phyloP scores from a whole-genome alignment of 2,797 vertebrate genomes.

The Phrynocephalus guinanensis region DNA sequence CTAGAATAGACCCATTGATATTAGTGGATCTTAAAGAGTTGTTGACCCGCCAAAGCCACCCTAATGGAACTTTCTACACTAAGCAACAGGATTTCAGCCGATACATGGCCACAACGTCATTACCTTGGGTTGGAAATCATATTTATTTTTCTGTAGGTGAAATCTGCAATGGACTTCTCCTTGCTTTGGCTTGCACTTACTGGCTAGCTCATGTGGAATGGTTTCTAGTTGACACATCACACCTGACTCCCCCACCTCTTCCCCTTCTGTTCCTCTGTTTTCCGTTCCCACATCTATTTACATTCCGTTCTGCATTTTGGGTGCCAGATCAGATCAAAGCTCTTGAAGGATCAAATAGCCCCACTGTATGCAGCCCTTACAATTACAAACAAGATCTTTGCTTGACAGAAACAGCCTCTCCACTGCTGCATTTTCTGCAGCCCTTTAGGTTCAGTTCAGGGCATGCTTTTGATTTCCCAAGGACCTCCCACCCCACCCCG shows the following conservation, averaged over 20 bases:
- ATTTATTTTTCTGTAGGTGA: neutral
- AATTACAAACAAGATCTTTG: constrained; percentile 68
- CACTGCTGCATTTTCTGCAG: constrained; percentile 57
- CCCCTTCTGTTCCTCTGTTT: neutral
- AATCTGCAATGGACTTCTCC: neutral
- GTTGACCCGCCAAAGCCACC: no score
- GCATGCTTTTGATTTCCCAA: constrained; percentile 65
- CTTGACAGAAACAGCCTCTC: constrained; percentile 59
- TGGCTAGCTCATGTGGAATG: neutral
- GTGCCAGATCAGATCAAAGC: constrained; percentile 67
- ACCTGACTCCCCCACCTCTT: constrained; percentile 1
- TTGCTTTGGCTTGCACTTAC: neutral
- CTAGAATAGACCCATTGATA: no score
- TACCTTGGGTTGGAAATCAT: neutral
- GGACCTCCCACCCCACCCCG: constrained; percentile 18
- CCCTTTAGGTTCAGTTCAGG: constrained; percentile 45
- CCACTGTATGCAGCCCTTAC: constrained; percentile 39
- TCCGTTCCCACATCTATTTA: constrained; percentile 56
- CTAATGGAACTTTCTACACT: no score
- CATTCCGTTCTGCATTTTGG: constrained; percentile 60
- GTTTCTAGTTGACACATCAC: neutral
- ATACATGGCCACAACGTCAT: neutral
- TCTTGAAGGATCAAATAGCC: constrained; percentile 60
- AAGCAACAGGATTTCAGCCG: no score
- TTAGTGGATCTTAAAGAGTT: no score